Percentiles rank a stretch among this genome's conserved stretches.
Conservation (phyloP, 2,797 vertebrate species). For the Trachurus trachurus region DNA sequence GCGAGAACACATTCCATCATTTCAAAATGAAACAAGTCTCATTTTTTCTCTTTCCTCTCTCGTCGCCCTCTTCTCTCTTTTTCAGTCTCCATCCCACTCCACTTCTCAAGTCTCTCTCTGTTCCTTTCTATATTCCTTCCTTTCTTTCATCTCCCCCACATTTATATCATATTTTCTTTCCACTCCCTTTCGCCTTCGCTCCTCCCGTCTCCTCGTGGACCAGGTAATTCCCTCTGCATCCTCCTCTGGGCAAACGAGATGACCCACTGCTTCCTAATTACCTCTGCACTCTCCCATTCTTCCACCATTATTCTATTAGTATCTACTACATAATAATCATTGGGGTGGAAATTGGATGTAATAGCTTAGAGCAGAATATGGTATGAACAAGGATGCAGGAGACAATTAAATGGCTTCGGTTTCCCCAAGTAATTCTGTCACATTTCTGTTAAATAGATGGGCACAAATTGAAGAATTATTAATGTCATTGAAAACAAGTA, state of each 20-base stretch:
- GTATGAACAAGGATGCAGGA: conserved; percentile 60
- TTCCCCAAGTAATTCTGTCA: conserved; percentile 51
- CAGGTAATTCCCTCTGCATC: conserved; percentile 71
- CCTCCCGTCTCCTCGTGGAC: conserved; percentile 41
- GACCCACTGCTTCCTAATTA: conserved; percentile 80
- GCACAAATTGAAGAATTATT: conserved; percentile 46
- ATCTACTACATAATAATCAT: conserved; percentile 78
- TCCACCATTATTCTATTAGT: conserved; percentile 81
- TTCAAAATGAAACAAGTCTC: conserved; percentile 71
- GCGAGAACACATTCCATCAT: conserved; percentile 74
- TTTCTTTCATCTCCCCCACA: conserved; percentile 34
- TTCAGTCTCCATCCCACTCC: conserved; percentile 39
- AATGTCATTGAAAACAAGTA: conserved; percentile 31
- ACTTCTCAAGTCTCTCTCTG: conserved; percentile 25
- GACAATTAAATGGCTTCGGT: conserved; percentile 63
- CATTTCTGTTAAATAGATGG: conserved; percentile 50
- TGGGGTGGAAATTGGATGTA: conserved; percentile 73
- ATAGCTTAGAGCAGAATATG: conserved; percentile 72
- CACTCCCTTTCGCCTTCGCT: conserved; percentile 11
- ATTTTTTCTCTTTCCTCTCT: conserved; percentile 61
- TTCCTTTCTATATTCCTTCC: conserved; percentile 20
- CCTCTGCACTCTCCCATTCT: conserved; percentile 66
- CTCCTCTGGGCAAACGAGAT: conserved; percentile 75
- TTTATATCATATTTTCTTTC: conserved; percentile 32
- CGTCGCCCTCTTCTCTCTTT: conserved; percentile 26